Conservation (phyloP, 1,140 invertebrate species). For the Bombus difficillimus region DNA sequence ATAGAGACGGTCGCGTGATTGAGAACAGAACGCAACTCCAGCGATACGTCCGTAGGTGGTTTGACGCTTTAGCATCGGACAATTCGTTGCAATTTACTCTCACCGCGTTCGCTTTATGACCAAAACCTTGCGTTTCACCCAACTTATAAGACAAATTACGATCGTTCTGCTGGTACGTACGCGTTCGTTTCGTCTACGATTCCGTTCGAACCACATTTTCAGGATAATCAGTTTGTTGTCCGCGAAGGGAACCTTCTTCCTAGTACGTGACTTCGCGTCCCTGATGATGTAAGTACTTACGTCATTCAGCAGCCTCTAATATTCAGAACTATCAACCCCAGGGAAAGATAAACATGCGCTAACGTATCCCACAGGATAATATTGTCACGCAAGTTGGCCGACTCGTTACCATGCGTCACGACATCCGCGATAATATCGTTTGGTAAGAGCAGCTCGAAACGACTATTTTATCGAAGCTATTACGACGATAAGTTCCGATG, state of each 20-base stretch:
- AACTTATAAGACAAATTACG: no score
- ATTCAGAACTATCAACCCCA: background rate
- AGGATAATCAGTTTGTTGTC: background rate
- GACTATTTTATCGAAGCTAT: background rate
- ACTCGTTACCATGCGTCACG: slow-evolving; percentile 1
- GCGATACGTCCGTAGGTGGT: no score
- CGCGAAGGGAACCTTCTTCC: background rate
- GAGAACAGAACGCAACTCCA: no score
- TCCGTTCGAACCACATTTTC: background rate
- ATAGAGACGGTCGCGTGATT: no score
- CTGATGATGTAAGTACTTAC: background rate
- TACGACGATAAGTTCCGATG: slow-evolving; percentile 1
- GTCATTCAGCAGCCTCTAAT: background rate
- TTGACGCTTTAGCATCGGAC: no score
- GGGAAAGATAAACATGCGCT: background rate
- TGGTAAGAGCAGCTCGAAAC: background rate
- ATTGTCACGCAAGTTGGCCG: slow-evolving; percentile 5
- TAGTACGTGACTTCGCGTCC: background rate
- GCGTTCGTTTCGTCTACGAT: background rate
- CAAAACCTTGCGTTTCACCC: no score
- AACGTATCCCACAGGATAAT: background rate
- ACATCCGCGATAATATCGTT: background rate
- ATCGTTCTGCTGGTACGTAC: no score
- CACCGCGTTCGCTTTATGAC: no score
- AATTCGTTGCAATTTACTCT: no score